Evolutionary conservation across 2,888 invertebrate species (phyloP).

Genomic region (Chloroclystis v-ata): DNA sequence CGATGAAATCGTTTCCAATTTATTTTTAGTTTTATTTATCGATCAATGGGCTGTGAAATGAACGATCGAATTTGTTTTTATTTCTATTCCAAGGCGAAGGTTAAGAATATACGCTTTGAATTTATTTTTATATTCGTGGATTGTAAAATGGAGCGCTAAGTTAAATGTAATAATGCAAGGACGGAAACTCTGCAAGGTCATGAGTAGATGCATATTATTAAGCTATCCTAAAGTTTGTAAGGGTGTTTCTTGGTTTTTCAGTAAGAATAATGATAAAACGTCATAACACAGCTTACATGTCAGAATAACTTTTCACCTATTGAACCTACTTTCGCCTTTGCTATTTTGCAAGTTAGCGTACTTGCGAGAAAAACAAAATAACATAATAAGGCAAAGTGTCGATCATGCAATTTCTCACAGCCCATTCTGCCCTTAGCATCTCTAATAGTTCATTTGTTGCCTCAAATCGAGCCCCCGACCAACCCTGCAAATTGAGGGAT

Average conservation of each 20-base stretch:
- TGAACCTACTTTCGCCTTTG: no score
- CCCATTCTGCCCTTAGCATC: background rate
- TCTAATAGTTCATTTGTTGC: slow-evolving; percentile 12
- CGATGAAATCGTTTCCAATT: slow-evolving; percentile 9
- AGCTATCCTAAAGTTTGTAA: no score
- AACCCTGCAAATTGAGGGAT: slow-evolving; percentile 22
- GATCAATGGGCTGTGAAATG: slow-evolving; percentile 8
- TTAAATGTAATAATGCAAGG: no score
- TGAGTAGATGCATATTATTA: no score
- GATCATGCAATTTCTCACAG: background rate
- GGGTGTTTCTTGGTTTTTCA: no score
- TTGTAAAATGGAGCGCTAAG: background rate
- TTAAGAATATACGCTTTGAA: background rate
- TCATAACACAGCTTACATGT: no score
- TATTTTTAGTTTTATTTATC: slow-evolving; percentile 15
- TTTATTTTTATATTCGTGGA: slow-evolving; percentile 1
- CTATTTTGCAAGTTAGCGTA: no score
- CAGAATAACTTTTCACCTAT: no score
- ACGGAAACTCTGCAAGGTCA: no score
- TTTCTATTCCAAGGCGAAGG: background rate
- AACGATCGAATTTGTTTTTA: slow-evolving; percentile 2
- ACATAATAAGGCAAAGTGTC: no score
- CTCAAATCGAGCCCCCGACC: slow-evolving; percentile 11
- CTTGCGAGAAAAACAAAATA: no score
- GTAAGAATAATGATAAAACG: no score